Evolutionary conservation across 2,888 invertebrate genomes (phyloP).

Genomic region (Bursaphelenchus okinawaensis): DNA sequence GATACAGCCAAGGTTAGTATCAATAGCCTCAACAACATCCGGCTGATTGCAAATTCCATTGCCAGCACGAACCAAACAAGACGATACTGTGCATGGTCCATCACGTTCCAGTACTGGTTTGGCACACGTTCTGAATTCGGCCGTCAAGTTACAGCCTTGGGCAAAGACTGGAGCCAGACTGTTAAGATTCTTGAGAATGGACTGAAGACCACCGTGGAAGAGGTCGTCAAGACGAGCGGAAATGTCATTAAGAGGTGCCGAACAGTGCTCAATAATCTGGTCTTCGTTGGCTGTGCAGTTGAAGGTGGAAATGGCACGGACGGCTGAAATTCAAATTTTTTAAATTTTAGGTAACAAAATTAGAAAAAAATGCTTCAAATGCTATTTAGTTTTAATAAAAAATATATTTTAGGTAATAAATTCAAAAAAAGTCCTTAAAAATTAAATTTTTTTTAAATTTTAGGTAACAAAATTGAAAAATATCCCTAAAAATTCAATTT

Average conservation of each 20-base stretch:
- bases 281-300: conserved; percentile 48
- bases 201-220: conserved; percentile 41
- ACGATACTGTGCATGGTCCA: conserved; percentile 42
- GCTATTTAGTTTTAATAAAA: conserved; percentile 8
- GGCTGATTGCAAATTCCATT: conserved; percentile 45
- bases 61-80: conserved; percentile 50
- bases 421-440: neutral
- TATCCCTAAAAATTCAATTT: too few species aligned
- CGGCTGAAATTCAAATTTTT: conserved; percentile 15
- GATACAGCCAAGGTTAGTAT: conserved; percentile 47
- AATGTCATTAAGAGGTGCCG: conserved; percentile 50
- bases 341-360: neutral
- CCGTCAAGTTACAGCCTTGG: conserved; percentile 48
- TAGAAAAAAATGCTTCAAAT: neutral
- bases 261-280: conserved; percentile 50
- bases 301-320: conserved; percentile 37
- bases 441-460: conserved; percentile 3
- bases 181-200: conserved; percentile 52
- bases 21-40: conserved; percentile 51
- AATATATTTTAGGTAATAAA: neutral
- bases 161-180: conserved; percentile 51
- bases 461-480: neutral
- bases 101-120: conserved; percentile 13
- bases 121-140: conserved; percentile 34
- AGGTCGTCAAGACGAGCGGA: conserved; percentile 25